Conservation (phyloP, 1,140 invertebrate genomes). For the Drosophila ogumai region DNA sequence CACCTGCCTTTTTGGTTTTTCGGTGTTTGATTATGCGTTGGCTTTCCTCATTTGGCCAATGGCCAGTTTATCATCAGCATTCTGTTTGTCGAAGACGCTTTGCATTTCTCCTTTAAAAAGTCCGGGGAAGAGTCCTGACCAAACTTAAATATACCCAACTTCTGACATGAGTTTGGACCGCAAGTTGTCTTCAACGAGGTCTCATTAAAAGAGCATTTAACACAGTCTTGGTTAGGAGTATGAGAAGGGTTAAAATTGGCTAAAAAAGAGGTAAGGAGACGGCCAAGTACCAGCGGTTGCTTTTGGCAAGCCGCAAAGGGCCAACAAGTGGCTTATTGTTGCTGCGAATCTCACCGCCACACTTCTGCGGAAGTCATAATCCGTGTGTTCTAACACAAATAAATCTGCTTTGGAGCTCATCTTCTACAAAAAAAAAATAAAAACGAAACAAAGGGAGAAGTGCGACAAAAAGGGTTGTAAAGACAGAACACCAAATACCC, state of each 20-base stretch:
- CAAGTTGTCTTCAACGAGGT: conserved; percentile 51
- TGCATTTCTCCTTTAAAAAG: conserved; percentile 37
- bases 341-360: conserved; percentile 9
- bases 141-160: conserved; percentile 15
- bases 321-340: conserved; percentile 61
- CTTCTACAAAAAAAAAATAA: conserved; percentile 6
- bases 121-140: conserved; percentile 2
- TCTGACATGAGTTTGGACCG: conserved; percentile 2
- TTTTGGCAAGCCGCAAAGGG: conserved; percentile 50
- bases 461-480: neutral
- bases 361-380: conserved; percentile 57
- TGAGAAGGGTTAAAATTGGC: neutral
- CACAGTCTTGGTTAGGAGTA: neutral
- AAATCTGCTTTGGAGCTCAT: conserved; percentile 63
- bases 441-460: neutral
- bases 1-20: conserved; percentile 63
- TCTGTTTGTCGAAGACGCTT: conserved; percentile 43
- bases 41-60: conserved; percentile 64
- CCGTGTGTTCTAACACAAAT: conserved; percentile 58
- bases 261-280: neutral
- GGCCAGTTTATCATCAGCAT: conserved; percentile 51
- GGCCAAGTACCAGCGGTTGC: conserved; percentile 23
- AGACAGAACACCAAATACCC: neutral
- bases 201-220: conserved; percentile 64
- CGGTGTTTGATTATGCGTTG: conserved; percentile 77